Conservation (phyloP, 2,888 invertebrate genomes). For the Nomada flava region DNA sequence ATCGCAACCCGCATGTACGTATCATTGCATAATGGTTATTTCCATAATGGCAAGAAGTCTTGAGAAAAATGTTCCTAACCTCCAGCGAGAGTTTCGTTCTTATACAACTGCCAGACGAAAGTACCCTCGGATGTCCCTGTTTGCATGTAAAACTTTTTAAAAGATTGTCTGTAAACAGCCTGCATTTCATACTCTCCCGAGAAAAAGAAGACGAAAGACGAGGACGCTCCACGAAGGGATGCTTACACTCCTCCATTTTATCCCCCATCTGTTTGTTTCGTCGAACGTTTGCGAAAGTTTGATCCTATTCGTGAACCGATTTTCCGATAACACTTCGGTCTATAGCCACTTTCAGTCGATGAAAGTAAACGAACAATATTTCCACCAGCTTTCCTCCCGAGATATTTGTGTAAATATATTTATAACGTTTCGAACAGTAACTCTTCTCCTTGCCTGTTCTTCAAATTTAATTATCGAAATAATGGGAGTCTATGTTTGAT, state of each 20-base stretch:
- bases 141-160: constrained; percentile 74
- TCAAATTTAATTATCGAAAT: neutral
- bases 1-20: constrained; percentile 5
- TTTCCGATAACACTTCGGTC: neutral
- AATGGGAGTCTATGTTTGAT: neutral
- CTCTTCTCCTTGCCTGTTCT: neutral
- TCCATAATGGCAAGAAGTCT: constrained; percentile 25
- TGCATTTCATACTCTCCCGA: constrained; percentile 32
- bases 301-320: constrained; percentile 6
- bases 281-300: constrained; percentile 28
- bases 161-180: constrained; percentile 74
- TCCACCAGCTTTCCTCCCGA: neutral
- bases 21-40: constrained; percentile 42
- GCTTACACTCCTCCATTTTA: constrained; percentile 28
- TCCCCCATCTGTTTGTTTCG: constrained; percentile 34
- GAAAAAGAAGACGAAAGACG: constrained; percentile 12
- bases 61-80: constrained; percentile 24
- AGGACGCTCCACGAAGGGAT: constrained; percentile 3
- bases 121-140: constrained; percentile 37
- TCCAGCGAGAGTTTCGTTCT: constrained; percentile 17
- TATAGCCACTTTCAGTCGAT: neutral
- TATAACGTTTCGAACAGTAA: too few relatives aligned
- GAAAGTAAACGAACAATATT: neutral
- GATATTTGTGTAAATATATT: neutral
- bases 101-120: constrained; percentile 32